Conservation (phyloP, 2,113 vertebrate species). For the Setophaga kirtlandii region DNA sequence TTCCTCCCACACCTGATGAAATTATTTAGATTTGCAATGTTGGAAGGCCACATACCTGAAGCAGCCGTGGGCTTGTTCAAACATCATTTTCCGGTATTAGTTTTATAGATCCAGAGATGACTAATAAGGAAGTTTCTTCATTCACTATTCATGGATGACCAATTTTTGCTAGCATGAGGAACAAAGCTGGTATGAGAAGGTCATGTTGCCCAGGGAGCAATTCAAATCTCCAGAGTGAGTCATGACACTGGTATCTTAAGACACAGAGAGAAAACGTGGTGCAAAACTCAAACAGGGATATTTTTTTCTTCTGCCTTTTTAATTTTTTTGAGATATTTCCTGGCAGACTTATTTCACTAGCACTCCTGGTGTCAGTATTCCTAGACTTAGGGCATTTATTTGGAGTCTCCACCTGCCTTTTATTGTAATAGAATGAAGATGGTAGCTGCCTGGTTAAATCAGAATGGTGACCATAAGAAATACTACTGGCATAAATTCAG, state of each 20-base stretch:
- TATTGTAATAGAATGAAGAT: not conserved
- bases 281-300: not conserved
- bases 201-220: constrained; percentile 5
- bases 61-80: constrained; percentile 18
- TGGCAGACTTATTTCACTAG: not conserved
- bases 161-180: constrained; percentile 53
- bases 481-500: not conserved
- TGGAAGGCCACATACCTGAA: constrained; percentile 12
- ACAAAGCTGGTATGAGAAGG: constrained; percentile 55
- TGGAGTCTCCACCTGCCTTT: not conserved
- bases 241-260: constrained; percentile 34
- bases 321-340: not conserved
- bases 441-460: not conserved
- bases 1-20: constrained; percentile 4
- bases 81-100: constrained; percentile 23
- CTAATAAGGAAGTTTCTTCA: constrained; percentile 66
- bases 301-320: not conserved
- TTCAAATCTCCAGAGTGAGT: constrained; percentile 36
- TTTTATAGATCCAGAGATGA: constrained; percentile 54
- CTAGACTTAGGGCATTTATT: not conserved
- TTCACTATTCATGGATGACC: constrained; percentile 44
- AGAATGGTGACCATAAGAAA: not conserved
- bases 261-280: not conserved
- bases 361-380: not conserved
- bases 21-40: constrained; percentile 12